These are phyloP conservation scores for Ptychobarbus kaznakovi DNA, from an alignment of 2,797 vertebrate species.

Conservation along the genomic window DNA sequence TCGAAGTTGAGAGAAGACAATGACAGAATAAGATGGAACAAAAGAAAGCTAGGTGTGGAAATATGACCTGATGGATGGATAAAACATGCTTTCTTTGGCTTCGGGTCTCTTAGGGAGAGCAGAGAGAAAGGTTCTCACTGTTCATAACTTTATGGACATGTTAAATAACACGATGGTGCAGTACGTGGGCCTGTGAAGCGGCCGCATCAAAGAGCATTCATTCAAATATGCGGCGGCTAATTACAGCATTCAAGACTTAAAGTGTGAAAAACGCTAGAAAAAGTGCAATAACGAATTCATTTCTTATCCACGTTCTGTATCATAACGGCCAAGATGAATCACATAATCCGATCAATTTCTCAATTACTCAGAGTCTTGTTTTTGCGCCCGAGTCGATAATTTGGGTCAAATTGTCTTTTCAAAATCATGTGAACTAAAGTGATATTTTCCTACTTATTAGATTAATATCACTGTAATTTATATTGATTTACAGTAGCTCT, in stretches of 20 bases:
- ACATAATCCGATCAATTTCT: slow-evolving; percentile 16
- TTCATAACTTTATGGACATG: slow-evolving; percentile 67
- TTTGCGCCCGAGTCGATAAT: neutral
- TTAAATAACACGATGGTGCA: slow-evolving; percentile 72
- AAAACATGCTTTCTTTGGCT: slow-evolving; percentile 69
- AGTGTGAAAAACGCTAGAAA: slow-evolving; percentile 1
- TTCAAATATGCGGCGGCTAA: slow-evolving; percentile 68
- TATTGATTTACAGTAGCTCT: neutral
- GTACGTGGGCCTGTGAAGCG: slow-evolving; percentile 68
- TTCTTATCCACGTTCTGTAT: neutral
- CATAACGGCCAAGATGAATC: neutral
- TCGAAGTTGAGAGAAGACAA: slow-evolving; percentile 56
- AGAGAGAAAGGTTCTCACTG: slow-evolving; percentile 63
- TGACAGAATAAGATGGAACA: slow-evolving; percentile 34
- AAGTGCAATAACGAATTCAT: neutral
- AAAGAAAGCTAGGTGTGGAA: slow-evolving; percentile 36
- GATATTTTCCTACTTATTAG: slow-evolving; percentile 26
- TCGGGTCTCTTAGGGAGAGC: slow-evolving; percentile 62
- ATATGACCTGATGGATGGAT: slow-evolving; percentile 58
- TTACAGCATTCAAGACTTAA: slow-evolving; percentile 67
- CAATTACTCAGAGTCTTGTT: slow-evolving; percentile 12
- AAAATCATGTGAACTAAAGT: slow-evolving; percentile 14
- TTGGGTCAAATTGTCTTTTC: slow-evolving; percentile 41
- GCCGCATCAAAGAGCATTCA: slow-evolving; percentile 67
- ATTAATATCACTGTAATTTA: slow-evolving; percentile 40